A percentile compares a stretch with the other conserved stretches of the same genome.
Evolutionary conservation across 1,140 invertebrate species (phyloP).

Genomic region (Penaeus chinensis): DNA sequence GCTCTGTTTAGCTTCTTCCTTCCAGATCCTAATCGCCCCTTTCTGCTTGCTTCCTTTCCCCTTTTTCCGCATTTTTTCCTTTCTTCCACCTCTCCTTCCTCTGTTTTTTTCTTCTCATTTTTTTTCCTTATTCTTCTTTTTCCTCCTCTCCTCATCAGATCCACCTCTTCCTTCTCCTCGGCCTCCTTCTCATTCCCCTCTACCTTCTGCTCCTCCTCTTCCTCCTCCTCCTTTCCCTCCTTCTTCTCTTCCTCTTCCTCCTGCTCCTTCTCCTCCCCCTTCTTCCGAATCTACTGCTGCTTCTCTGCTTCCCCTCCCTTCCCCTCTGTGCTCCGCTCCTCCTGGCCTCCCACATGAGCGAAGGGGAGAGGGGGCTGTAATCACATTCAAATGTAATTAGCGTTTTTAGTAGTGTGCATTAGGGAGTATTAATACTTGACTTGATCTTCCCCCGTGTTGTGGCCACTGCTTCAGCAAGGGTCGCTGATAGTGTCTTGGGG

Average conservation of each 20-base stretch:
- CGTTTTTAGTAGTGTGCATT: slow-evolving; percentile 37
- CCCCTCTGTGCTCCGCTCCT: neutral
- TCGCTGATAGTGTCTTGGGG: too few relatives aligned
- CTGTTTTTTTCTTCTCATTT: neutral
- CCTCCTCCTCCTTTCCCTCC: neutral
- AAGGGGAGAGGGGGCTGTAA: slow-evolving; percentile 14
- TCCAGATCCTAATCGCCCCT: neutral
- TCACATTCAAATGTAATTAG: slow-evolving; percentile 50
- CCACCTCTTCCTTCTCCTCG: neutral
- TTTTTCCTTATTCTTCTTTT: too few relatives aligned
- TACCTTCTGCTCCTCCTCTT: neutral
- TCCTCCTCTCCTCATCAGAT: neutral
- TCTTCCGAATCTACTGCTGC: neutral
- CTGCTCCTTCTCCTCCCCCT: neutral
- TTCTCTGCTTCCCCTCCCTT: neutral
- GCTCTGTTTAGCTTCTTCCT: neutral
- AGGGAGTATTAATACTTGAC: slow-evolving; percentile 38
- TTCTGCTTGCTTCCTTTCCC: neutral
- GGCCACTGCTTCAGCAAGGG: too few relatives aligned
- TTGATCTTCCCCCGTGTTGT: too few relatives aligned
- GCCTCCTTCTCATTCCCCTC: too few relatives aligned
- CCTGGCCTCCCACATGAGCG: slow-evolving; percentile 7
- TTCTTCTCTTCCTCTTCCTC: neutral
- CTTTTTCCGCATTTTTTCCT: neutral
- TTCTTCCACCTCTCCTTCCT: neutral